phyloP scores from a whole-genome alignment of 2,113 vertebrate species.

The Manacus vitellinus region DNA sequence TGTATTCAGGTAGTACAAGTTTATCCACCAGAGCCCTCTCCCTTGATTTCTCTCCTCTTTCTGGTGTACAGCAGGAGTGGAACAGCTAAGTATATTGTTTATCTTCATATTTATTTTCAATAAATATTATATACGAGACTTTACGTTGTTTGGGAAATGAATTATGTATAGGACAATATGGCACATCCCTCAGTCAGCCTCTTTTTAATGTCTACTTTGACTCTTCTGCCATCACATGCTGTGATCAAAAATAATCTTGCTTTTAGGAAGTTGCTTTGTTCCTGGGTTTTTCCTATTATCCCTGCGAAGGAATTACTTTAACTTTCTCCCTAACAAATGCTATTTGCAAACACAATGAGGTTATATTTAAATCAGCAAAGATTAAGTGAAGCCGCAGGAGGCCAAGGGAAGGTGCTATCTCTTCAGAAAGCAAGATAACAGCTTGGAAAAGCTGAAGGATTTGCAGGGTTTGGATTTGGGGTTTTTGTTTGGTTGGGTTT shows the following conservation, averaged over 20 bases:
- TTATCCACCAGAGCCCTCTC: background rate
- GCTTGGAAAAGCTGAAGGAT: background rate
- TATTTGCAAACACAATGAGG: background rate
- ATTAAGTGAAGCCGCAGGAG: background rate
- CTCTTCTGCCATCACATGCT: background rate
- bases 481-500: background rate
- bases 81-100: background rate
- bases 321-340: background rate
- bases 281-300: background rate
- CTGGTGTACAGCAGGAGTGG: background rate
- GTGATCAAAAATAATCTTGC: background rate
- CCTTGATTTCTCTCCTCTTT: background rate
- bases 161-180: slow-evolving; percentile 22
- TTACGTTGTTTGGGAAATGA: slow-evolving; percentile 22
- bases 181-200: background rate
- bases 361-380: background rate
- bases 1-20: background rate
- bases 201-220: background rate
- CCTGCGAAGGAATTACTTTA: background rate
- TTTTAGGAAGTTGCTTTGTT: background rate
- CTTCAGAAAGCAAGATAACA: background rate
- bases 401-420: background rate
- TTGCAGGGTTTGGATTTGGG: background rate
- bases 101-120: background rate
- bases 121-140: background rate